Evolutionary conservation across 2,797 vertebrate species (phyloP), one percentile per base, ranked within the genome.

Genomic region (Tachyglossus aculeatus): DNA sequence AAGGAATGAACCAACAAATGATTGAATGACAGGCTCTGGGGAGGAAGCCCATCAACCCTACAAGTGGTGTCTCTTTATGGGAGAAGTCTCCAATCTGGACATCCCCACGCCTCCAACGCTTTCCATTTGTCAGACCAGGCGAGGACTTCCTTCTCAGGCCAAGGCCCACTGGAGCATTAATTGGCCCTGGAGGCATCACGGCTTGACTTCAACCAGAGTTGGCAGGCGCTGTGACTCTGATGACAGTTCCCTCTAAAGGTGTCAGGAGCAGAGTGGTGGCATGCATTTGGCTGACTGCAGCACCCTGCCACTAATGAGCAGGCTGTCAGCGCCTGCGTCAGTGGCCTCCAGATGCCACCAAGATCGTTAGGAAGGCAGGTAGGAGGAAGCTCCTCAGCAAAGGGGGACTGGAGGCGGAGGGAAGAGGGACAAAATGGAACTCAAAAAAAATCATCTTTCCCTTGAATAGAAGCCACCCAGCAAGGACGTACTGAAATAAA

Each of bases 181-280:
- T 74, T 86, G 85, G 74, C 76, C 76, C 76, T 64, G 36, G 80
- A 78, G 68, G 65, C 74, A 80, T 74, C 78, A 61, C 81, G 72
- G 45, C 55, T 58, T 41, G 39, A 74, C 65, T 64, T 69, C 69
- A 36, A 71, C 78, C 2, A 41, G 83, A 78, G 81, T 77, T 78
- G 82, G 80, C 77, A 83, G 80, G 74, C 53, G 9, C 78, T 67
- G 71, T 51, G 80, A 73, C 73, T 84, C 58, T 11, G 1, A 71
- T 80, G 39, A 87, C 68, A 78, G 48, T 61, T 84, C 67, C 40
- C 65, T 12, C 6, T 77, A 78, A 86, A 63, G 39, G 14, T 68
- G 40, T 63, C 4, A 37, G 64, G 33, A 67, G 50, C 43, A 31
- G 53, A 54, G 24, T 27, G 74, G 50, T 73, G 62, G 63, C 61